Conservation (phyloP, 2,888 invertebrate genomes). For the Lypha dubia region DNA sequence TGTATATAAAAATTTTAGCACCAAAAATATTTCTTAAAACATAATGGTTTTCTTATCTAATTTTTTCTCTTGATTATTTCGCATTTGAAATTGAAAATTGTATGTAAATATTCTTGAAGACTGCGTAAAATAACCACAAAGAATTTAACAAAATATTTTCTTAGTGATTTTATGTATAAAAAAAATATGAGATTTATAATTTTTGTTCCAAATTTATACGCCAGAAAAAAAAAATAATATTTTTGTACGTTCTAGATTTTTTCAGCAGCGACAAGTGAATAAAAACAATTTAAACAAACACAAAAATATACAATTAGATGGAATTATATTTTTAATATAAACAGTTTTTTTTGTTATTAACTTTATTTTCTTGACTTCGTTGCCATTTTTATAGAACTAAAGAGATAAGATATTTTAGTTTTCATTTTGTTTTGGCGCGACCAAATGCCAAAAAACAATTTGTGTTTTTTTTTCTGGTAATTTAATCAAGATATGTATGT, state of each 20-base stretch:
- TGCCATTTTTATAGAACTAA: not conserved
- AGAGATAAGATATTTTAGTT: not conserved
- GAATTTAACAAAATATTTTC: not conserved
- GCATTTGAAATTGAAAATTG: conserved; percentile 12
- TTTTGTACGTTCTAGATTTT: not conserved
- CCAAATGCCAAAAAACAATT: not conserved
- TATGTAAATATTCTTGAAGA: conserved; percentile 5
- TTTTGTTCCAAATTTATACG: not conserved
- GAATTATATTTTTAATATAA: conserved; percentile 1
- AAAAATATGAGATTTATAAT: conserved; percentile 41
- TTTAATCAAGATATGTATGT: conserved; percentile 1
- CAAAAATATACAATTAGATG: not conserved
- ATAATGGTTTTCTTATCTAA: not conserved
- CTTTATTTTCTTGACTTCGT: not conserved
- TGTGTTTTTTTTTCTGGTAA: not conserved
- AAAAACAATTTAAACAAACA: conserved; percentile 1
- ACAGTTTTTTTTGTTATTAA: not conserved
- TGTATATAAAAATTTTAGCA: too few species aligned
- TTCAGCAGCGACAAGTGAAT: not conserved
- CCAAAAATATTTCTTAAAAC: not conserved
- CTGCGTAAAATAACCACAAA: not conserved
- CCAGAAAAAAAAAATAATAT: not conserved
- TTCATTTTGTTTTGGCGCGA: not conserved
- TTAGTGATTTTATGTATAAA: not conserved
- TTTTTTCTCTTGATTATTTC: conserved; percentile 5